phyloP scores from a whole-genome alignment of 1,140 invertebrate species.

The Hermatobates lingyangjiaoensis region DNA sequence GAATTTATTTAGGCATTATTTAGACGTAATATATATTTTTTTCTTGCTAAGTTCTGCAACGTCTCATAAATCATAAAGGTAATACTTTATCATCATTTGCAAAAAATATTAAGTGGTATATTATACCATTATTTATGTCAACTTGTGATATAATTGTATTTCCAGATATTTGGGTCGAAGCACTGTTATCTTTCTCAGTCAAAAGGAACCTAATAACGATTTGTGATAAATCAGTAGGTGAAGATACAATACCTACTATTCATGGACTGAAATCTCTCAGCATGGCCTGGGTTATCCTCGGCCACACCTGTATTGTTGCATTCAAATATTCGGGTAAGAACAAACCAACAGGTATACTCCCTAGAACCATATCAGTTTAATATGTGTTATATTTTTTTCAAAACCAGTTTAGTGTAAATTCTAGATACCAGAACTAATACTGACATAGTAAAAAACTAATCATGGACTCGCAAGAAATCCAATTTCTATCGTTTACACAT shows the following conservation, averaged over 20 bases:
- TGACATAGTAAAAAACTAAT: too few relatives aligned
- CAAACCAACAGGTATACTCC: neutral
- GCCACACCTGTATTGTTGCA: constrained; percentile 66
- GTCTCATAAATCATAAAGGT: neutral
- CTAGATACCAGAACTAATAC: too few relatives aligned
- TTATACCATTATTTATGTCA: neutral
- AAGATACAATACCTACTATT: constrained; percentile 60
- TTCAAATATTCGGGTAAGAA: constrained; percentile 52
- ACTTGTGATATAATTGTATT: constrained; percentile 3
- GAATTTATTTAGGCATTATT: neutral
- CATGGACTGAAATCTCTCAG: constrained; percentile 67
- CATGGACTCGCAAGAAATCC: too few relatives aligned
- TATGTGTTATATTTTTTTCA: too few relatives aligned
- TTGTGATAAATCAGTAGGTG: constrained; percentile 53
- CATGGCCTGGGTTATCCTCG: constrained; percentile 84
- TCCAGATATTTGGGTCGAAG: constrained; percentile 39
- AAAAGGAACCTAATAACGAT: constrained; percentile 53
- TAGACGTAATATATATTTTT: neutral
- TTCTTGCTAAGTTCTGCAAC: neutral
- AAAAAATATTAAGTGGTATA: neutral
- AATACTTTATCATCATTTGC: neutral
- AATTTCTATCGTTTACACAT: too few relatives aligned
- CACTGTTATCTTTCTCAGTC: constrained; percentile 60
- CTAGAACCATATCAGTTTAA: too few relatives aligned
- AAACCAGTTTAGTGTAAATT: too few relatives aligned